These are phyloP conservation scores for Ibidorhyncha struthersii DNA, from an alignment of 2,113 vertebrate genomes.

Conservation along the genomic window DNA sequence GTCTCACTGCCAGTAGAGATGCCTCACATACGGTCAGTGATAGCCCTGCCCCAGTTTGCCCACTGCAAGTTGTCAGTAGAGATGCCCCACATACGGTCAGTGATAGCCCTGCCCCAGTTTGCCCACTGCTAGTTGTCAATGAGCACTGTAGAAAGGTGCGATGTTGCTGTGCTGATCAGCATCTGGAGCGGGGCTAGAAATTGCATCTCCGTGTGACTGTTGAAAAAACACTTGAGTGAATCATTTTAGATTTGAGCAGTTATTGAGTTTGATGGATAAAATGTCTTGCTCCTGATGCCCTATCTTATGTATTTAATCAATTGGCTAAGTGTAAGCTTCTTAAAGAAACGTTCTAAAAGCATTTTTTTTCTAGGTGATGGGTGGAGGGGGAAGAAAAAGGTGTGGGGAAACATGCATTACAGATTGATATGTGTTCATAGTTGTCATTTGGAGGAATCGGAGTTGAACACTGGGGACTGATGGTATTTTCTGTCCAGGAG, in stretches of 20 bases:
- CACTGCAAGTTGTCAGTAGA: conserved; percentile 62
- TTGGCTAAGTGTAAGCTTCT: neutral
- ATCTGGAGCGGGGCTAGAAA: neutral
- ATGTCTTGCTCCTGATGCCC: neutral
- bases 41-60: neutral
- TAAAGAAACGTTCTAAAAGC: neutral
- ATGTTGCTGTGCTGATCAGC: neutral
- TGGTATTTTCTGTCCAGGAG: conserved; percentile 76
- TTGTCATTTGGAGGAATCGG: neutral
- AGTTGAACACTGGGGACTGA: neutral
- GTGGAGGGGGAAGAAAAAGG: too few relatives aligned
- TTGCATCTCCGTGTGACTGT: neutral
- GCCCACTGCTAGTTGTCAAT: neutral
- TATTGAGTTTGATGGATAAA: neutral
- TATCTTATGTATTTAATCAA: neutral
- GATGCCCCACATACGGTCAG: conserved; percentile 87
- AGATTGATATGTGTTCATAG: neutral
- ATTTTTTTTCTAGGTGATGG: neutral
- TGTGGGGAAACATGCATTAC: neutral
- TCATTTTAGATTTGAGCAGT: neutral
- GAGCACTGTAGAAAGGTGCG: neutral
- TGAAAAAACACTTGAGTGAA: neutral
- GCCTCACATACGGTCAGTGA: conserved; percentile 86
- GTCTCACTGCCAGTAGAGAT: conserved; percentile 88
- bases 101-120: neutral